Base-by-base conservation (phyloP, 2,113 vertebrate species). In the Girardinichthys multiradiatus region DNA sequence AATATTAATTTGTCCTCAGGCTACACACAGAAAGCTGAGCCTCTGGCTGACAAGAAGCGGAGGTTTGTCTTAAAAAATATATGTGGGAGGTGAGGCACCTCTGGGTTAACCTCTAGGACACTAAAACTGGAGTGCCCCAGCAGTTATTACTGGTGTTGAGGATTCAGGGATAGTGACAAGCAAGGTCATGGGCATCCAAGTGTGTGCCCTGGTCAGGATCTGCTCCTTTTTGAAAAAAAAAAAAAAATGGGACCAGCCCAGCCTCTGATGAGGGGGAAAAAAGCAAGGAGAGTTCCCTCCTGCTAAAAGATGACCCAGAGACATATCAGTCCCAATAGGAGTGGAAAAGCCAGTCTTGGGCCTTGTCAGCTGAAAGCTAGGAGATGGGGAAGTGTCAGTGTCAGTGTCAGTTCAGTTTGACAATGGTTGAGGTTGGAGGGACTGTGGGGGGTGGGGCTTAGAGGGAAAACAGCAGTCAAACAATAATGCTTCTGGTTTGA, bases 1-100 rank as follows among this genome's bases (percentile, higher is more conserved):
- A 97, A 98, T 98, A 97, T 97, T 96, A 96, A 97, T 97, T 94
- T 96, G 91, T 94, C 96, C 96, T 90, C 90, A 68, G 94, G 96
- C 96, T 81, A 93, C 91, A 91, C 87, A 91, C 94, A 94, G 93
- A 94, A 94, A 78, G 90, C 92, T 57, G 64, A 89, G 93, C 93
- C 87, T 94, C 94, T 83, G 91, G 90, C 91, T 90, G 94, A 94
- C 93, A 94, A 93, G 95, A 95, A 96, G 95, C 95, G 95, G 93
- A 94, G 92, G 95, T 96, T 96, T 95, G 94, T 96, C 95, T 93
- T 79, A 77, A 92, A 86, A 85, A 61, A 82, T 68, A 74, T 67
- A 67, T 45, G 68, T 64, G 31, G 77, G 73, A 80, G 80, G 79
- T 62, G 45, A 39, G 24, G 66, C 57, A 64, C 60, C 54, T 73